Evolutionary conservation across 2,888 invertebrate genomes (phyloP).

Genomic region (Diadromus collaris): DNA sequence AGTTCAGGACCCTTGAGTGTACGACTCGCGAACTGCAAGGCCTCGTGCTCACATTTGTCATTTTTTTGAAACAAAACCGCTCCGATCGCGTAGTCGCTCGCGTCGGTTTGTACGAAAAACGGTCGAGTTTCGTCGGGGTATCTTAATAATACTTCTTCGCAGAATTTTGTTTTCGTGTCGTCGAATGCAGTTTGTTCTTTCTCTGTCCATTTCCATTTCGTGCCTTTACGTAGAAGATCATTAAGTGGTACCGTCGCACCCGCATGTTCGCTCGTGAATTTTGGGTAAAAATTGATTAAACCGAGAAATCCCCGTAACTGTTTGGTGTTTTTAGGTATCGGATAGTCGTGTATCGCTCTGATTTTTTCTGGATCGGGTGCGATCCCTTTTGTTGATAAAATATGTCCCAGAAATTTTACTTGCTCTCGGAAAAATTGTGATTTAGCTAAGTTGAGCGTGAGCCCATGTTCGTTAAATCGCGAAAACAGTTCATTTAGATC

Average conservation of each 20-base stretch:
- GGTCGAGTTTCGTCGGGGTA: slow-evolving; percentile 3
- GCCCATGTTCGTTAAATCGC: background rate
- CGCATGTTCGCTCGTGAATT: slow-evolving; percentile 52
- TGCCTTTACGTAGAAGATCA: slow-evolving; percentile 54
- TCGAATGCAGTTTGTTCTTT: slow-evolving; percentile 37
- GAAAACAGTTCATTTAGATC: background rate
- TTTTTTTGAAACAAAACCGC: slow-evolving; percentile 58
- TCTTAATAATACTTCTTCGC: slow-evolving; percentile 15
- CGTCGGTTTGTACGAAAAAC: slow-evolving; percentile 35
- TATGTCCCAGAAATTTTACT: slow-evolving; percentile 66
- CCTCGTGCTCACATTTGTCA: slow-evolving; percentile 32
- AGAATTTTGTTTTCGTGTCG: too few relatives aligned
- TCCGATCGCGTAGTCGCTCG: slow-evolving; percentile 52
- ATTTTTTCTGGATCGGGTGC: slow-evolving; percentile 59
- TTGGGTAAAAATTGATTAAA: slow-evolving; percentile 56
- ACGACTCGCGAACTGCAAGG: slow-evolving; percentile 56
- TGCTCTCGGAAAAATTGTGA: slow-evolving; percentile 11
- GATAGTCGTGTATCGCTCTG: slow-evolving; percentile 54
- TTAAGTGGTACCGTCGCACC: slow-evolving; percentile 35
- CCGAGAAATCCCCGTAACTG: too few relatives aligned
- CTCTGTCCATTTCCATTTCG: slow-evolving; percentile 2
- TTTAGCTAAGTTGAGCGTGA: background rate
- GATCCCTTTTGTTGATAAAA: slow-evolving; percentile 57
- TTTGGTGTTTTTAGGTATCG: too few relatives aligned
- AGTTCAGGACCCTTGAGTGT: slow-evolving; percentile 49